Conservation (phyloP, 1,140 invertebrate genomes). For the Cotesia typhae region DNA sequence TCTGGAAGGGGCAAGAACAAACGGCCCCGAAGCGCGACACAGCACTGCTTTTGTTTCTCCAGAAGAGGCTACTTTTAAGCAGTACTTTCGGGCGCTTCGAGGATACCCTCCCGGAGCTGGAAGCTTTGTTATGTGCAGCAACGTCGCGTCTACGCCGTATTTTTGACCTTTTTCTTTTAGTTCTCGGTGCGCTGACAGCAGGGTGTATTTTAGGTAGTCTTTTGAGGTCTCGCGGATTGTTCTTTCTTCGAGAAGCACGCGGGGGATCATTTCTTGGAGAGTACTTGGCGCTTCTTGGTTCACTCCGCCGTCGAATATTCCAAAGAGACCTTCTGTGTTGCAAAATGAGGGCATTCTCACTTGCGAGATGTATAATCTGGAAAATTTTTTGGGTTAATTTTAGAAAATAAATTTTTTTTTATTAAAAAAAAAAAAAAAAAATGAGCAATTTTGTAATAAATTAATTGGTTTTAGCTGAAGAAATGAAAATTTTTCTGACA, state of each 20-base stretch:
- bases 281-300: slow-evolving; percentile 74
- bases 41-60: slow-evolving; percentile 78
- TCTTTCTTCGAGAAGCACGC: slow-evolving; percentile 79
- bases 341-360: slow-evolving; percentile 79
- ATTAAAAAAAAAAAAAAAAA: too few species aligned
- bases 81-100: slow-evolving; percentile 59
- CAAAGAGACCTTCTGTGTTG: slow-evolving; percentile 81
- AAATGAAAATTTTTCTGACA: too few species aligned
- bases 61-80: slow-evolving; percentile 76
- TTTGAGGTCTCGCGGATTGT: slow-evolving; percentile 80
- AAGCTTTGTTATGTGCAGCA: slow-evolving; percentile 75
- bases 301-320: slow-evolving; percentile 81
- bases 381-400: background rate
- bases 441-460: too few species aligned
- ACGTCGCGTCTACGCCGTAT: slow-evolving; percentile 75
- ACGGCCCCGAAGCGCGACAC: slow-evolving; percentile 71
- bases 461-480: too few species aligned
- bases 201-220: slow-evolving; percentile 85
- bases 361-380: slow-evolving; percentile 77
- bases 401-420: too few species aligned
- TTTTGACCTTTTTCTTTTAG: slow-evolving; percentile 76
- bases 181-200: slow-evolving; percentile 79
- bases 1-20: slow-evolving; percentile 66
- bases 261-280: slow-evolving; percentile 77
- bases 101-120: slow-evolving; percentile 59